Evolutionary conservation across 2,113 vertebrate genomes (phyloP).

Genomic region (Ctenodactylus gundi): DNA sequence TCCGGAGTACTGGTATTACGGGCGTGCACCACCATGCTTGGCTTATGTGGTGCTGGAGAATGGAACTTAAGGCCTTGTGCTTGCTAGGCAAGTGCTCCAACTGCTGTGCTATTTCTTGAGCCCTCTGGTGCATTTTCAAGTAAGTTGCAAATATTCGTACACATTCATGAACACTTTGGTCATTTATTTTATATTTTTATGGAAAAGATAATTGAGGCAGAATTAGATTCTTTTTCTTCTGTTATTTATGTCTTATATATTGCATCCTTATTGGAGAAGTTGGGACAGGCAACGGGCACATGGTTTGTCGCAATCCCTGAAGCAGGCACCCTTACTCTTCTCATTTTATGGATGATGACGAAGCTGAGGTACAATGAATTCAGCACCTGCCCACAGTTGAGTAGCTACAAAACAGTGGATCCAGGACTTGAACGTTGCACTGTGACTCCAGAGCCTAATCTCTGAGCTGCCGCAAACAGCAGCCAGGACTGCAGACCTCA

Average conservation of each 20-base stretch:
- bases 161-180: not conserved
- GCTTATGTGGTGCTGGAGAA: too few species aligned
- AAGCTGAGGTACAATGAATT: not conserved
- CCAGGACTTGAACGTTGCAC: not conserved
- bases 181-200: slow-evolving; percentile 31
- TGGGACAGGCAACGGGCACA: not conserved
- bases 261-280: not conserved
- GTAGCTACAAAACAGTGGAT: not conserved
- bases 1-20: too few species aligned
- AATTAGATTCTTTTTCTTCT: slow-evolving; percentile 28
- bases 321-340: not conserved
- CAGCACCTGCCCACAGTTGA: not conserved
- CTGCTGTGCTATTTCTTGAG: too few species aligned
- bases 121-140: slow-evolving; percentile 29
- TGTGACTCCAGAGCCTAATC: slow-evolving; percentile 1
- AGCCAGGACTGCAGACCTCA: not conserved
- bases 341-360: not conserved
- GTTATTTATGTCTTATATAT: slow-evolving; percentile 25
- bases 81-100: too few species aligned
- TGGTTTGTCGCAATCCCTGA: not conserved
- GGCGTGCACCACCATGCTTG: too few species aligned
- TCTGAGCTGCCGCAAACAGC: not conserved
- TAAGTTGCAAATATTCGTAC: slow-evolving; percentile 2
- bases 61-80: too few species aligned
- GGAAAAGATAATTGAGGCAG: slow-evolving; percentile 27